Percentiles rank a stretch among this genome's conserved stretches.
These are phyloP conservation scores for Epinephelus moara DNA, from an alignment of 2,113 vertebrate species.

Conservation along the genomic window DNA sequence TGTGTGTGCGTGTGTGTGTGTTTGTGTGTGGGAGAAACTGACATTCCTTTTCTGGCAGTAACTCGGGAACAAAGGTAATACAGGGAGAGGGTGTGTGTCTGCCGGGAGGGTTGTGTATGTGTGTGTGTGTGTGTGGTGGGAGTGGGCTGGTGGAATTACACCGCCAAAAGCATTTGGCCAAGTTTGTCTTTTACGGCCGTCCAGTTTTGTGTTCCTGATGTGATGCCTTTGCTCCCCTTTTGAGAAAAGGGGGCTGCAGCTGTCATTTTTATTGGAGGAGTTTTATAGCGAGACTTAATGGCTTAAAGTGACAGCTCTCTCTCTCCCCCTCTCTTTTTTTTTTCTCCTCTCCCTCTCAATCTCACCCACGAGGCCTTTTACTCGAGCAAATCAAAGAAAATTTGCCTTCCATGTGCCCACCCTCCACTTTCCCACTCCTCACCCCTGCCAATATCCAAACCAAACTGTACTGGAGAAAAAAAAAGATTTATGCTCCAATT, in stretches of 20 bases:
- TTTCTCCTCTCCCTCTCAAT: constrained; percentile 17
- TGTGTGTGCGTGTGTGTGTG: constrained; percentile 40
- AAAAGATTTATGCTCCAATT: constrained; percentile 28
- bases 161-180: constrained; percentile 81
- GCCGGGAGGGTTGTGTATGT: constrained; percentile 37
- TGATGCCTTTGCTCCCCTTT: constrained; percentile 82
- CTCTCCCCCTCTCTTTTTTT: constrained; percentile 16
- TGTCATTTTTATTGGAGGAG: constrained; percentile 87
- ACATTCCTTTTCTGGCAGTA: constrained; percentile 82
- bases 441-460: constrained; percentile 41
- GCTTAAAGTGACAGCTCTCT: constrained; percentile 83
- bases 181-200: constrained; percentile 83
- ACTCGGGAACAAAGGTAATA: constrained; percentile 85
- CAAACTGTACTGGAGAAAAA: background rate
- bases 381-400: constrained; percentile 74
- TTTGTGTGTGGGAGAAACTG: constrained; percentile 35
- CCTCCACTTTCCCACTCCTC: constrained; percentile 59
- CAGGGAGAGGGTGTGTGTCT: constrained; percentile 64
- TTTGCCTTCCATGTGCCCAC: constrained; percentile 42
- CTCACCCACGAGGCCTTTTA: constrained; percentile 64
- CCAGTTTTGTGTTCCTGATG: constrained; percentile 84
- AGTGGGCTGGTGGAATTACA: constrained; percentile 61
- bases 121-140: constrained; percentile 45
- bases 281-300: constrained; percentile 85
- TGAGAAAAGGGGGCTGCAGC: constrained; percentile 82